phyloP scores from a whole-genome alignment of 2,113 vertebrate genomes.

The Sisor rabdophorus region DNA sequence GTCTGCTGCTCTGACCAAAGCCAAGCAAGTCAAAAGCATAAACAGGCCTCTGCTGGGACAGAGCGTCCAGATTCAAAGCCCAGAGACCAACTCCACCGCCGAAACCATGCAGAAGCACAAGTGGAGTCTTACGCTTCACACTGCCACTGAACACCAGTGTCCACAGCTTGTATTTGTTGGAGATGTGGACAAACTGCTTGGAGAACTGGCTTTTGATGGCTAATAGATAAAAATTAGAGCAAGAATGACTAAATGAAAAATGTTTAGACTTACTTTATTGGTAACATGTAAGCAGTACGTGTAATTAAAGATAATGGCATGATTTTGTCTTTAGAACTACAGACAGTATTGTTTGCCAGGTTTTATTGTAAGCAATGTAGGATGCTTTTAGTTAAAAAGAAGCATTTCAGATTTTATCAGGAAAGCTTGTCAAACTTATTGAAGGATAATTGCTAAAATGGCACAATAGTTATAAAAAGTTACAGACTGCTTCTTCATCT shows the following conservation, averaged over 20 bases:
- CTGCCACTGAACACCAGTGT: slow-evolving; percentile 75
- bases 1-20: slow-evolving; percentile 91
- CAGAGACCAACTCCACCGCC: slow-evolving; percentile 91
- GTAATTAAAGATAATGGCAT: neutral
- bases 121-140: slow-evolving; percentile 73
- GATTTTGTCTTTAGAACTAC: neutral
- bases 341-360: neutral
- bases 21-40: slow-evolving; percentile 89
- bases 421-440: neutral
- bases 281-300: neutral
- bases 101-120: slow-evolving; percentile 92
- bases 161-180: slow-evolving; percentile 82
- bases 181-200: slow-evolving; percentile 75
- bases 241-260: neutral
- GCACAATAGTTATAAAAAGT: too few species aligned
- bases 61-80: slow-evolving; percentile 88
- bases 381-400: neutral
- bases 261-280: neutral
- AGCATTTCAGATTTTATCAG: neutral
- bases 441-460: neutral
- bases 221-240: slow-evolving; percentile 52
- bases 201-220: slow-evolving; percentile 75
- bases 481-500: neutral
- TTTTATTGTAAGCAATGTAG: neutral
- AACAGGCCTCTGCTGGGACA: slow-evolving; percentile 77